Evolutionary conservation across 64 coral and sea anemone species (phyloP), one percentile per base, ranked within the genome.

Genomic region (Actinia tenebrosa): DNA sequence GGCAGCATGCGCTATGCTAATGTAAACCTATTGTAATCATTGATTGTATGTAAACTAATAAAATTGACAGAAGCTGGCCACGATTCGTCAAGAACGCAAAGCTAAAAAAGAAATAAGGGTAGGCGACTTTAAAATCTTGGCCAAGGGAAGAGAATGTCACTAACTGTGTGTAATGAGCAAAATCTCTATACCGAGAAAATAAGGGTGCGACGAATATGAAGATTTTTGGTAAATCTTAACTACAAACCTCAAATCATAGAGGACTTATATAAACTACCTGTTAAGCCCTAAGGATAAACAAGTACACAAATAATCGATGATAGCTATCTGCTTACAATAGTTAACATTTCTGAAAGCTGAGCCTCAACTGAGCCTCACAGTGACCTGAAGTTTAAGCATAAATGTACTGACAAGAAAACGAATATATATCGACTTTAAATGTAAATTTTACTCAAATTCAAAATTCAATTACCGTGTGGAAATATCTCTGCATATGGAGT

Each of bases 1-100:
- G n/a, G 79, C 42, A 47, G 79, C 79, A 81, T 81, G 79, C 77
- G 50, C 79, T 81, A 81, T 81, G 79, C 79, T 81, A 81, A 81
- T 81, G 50, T 52, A 50, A 27, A 8, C 17, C 44, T 81, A 47
- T 81, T 81, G 79, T 81, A n/a, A 22, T 18, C 19, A 16, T 20
- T 50, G 27, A 81, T 81, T 81, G 79, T 81, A 81, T 81, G 43
- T 81, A 53, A 53, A 50, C 43, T 45, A 81, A 81, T 11, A 45
- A 37, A 47, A 50, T 42, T 75, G 69, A 30, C 9, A 75, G 26
- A 42, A 81, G 18, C 79, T 50, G 50, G 45, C 79, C 18, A 81
- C 45, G 79, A 50, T 81, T 53, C 79, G 79, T 19, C 16, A 45
- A 81, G 25, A 9, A 43, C 63, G 4, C 63, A 66, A 20, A 66